A percentile compares a stretch with the other conserved stretches of the same genome.
These are phyloP conservation scores for Ichneumoninae sp. DNA, from an alignment of 2,888 invertebrate genomes.

Conservation along the genomic window DNA sequence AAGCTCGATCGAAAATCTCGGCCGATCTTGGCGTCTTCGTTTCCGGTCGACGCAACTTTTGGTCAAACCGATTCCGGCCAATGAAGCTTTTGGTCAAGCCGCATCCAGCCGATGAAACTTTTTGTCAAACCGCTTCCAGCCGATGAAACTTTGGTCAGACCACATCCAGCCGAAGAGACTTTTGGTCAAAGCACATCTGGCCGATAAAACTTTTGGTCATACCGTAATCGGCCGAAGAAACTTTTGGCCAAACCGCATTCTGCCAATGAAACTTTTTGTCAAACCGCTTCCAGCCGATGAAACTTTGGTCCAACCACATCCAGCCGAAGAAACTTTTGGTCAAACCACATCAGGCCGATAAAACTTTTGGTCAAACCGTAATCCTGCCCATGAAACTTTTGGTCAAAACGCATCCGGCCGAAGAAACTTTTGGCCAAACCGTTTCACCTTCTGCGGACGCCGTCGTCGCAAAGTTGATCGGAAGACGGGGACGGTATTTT, in stretches of 20 bases:
- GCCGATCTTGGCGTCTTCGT: neutral
- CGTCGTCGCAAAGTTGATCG: constrained; percentile 17
- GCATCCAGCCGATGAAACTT: neutral
- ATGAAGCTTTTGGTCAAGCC: neutral
- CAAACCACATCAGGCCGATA: neutral
- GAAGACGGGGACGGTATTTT: constrained; percentile 5
- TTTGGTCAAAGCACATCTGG: neutral
- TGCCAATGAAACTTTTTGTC: neutral
- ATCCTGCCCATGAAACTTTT: neutral
- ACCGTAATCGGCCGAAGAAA: neutral
- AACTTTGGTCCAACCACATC: neutral
- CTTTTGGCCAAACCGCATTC: neutral
- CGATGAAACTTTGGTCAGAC: neutral
- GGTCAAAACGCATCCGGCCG: neutral
- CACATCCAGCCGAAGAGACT: neutral
- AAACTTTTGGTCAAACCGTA: neutral
- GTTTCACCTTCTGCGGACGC: neutral
- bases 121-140: neutral
- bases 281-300: neutral
- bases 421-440: neutral
- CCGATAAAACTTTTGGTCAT: neutral
- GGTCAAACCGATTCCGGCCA: neutral
- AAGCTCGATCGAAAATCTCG: neutral
- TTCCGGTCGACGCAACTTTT: neutral
- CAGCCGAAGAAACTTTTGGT: neutral